Base-by-base conservation (phyloP, 2,888 invertebrate species). In the Cheilosia impressa region DNA sequence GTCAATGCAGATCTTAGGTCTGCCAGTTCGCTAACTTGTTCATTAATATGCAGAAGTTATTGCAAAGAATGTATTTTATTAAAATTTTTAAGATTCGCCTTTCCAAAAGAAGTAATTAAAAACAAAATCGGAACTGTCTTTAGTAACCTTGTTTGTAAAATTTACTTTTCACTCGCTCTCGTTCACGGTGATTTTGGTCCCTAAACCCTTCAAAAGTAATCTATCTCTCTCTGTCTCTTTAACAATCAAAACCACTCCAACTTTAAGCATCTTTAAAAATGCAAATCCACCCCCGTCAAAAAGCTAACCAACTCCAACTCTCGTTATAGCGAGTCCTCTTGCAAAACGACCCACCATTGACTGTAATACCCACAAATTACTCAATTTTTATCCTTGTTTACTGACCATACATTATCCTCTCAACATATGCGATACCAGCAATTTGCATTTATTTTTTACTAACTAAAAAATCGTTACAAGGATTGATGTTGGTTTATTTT, bases 401-500 rank as follows among this genome's bases (percentile, higher is more conserved):
- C 76, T 66, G 79, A 76, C 84, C 69, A 71, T 76, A 80, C 60
- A 84, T 84, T 84, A 80, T 84, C 79, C 80, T 71, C 76, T 84
- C 75, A 80, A 71, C 80, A 80, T 84, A 63, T 31, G 31, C 75
- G 53, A 84, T 80, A 79, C 71, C 71, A 60, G 66, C 75, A 76
- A 75, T 84, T 84, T 84, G 75, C 75, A 75, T 84, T 84, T 84
- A 75, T 84, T 71, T 84, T 84, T 79, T 69, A 84, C 84, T 84
- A 80, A 79, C 75, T 84, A 84, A 79, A 75, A 80, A 80, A 80
- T 50, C 69, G 55, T 84, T 80, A 71, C 80, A 75, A 76, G 60
- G 84, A 84, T 80, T 75, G 79, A 84, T 84, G 79, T 7, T 52
- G 52, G 31, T 65, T 58, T 47, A 38, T 9, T 34, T 47, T 0